Percentiles rank a stretch among this genome's conserved stretches.
These are phyloP conservation scores for Spea bombifrons DNA, from an alignment of 2,113 vertebrate genomes.

Conservation along the genomic window DNA sequence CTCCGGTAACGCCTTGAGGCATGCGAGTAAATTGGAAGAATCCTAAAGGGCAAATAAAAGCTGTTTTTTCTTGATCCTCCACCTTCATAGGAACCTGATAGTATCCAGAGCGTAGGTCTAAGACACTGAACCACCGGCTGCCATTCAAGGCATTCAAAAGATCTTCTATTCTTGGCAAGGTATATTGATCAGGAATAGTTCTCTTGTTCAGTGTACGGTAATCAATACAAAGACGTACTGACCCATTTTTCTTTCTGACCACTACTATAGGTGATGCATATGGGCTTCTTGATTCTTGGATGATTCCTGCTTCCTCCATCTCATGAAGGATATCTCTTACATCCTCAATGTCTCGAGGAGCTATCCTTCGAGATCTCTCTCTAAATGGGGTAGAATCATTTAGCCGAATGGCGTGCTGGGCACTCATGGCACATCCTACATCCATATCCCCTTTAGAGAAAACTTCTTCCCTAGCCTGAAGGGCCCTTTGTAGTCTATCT, in stretches of 20 bases:
- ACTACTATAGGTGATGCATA: too few relatives aligned
- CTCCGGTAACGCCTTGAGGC: background rate
- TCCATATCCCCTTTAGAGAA: too few relatives aligned
- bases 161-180: constrained; percentile 16
- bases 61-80: background rate
- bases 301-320: background rate
- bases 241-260: too few relatives aligned
- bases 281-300: background rate
- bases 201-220: too few relatives aligned
- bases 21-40: background rate
- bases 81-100: too few relatives aligned
- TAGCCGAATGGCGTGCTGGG: too few relatives aligned
- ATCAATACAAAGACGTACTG: too few relatives aligned
- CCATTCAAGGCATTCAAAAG: constrained; percentile 22
- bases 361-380: background rate
- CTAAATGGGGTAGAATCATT: background rate
- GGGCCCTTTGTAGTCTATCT: too few relatives aligned
- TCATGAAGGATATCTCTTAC: background rate
- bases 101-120: too few relatives aligned
- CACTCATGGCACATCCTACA: too few relatives aligned
- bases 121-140: constrained; percentile 6
- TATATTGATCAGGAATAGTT: background rate
- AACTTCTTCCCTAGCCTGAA: too few relatives aligned
- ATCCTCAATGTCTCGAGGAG: background rate
- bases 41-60: background rate